Evolutionary conservation across 2,888 invertebrate species (phyloP), one percentile per base, ranked within the genome.

Genomic region (Altica lythri): DNA sequence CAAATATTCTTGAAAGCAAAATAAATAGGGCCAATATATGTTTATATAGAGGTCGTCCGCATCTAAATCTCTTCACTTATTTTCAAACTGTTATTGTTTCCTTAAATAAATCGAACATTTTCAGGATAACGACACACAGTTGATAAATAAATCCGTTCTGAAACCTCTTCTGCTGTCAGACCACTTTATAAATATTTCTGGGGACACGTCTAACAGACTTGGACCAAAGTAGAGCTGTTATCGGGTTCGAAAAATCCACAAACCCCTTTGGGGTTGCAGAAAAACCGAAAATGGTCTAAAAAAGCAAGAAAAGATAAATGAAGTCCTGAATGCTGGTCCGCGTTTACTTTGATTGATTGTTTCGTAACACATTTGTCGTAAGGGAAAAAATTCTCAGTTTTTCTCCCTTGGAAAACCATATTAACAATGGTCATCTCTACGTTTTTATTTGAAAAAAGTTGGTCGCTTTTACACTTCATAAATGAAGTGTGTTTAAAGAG

Each of bases 271-370:
- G 16, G 6, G 14, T 16, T 16, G 16, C 12, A 13, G 34, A 34
- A 34, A 34, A 34, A 34, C 14, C 16, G 16, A 17, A 25, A 35
- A 35, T 27, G 47, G 37, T 16, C 27, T 37, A 46, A 30, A 17
- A 17, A 50, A 29, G 40, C 4, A 17, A 19, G 27, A 40, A 45
- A 45, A 49, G 44, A 48, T 30, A 27, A 43, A 40, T 27, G 40
- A 38, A 34, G 10, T 40, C 37, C 54, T 44, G 25, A 46, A 38
- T 34, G 50, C 49, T 49, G 50, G 38, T 30, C 32, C 17, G 25
- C 34, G 49, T 40, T 45, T 50, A 22, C 40, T 35, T 32, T 55
- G 54, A 55, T 55, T 45, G 54, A 55, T 55, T 55, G 54, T 54
- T 48, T 49, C 44, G 54, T 45, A 47, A 38, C 48, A 37, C 43